These are phyloP conservation scores for Aphis craccivora DNA, from an alignment of 1,140 invertebrate genomes.

Conservation along the genomic window DNA sequence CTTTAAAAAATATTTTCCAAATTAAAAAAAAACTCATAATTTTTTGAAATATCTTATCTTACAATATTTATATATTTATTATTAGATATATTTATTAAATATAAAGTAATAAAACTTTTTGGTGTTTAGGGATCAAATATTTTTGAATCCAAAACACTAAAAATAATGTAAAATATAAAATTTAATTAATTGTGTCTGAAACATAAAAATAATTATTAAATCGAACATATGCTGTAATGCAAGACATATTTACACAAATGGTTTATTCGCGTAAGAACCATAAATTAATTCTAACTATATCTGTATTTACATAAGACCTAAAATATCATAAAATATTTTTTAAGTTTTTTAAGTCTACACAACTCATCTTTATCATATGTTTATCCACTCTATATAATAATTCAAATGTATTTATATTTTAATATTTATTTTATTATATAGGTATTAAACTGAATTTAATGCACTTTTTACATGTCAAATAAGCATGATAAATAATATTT, in stretches of 20 bases:
- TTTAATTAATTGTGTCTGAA: neutral
- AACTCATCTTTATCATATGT: neutral
- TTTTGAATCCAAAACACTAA: neutral
- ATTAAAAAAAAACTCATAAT: no score
- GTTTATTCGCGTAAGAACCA: neutral
- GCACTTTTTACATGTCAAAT: neutral
- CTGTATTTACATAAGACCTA: neutral
- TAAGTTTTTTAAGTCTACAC: neutral
- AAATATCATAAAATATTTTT: neutral
- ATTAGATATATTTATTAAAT: no score
- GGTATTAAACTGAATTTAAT: neutral
- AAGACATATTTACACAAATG: neutral
- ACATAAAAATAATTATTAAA: neutral
- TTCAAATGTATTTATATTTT: neutral
- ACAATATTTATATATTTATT: neutral
- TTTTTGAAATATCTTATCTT: neutral
- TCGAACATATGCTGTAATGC: neutral
- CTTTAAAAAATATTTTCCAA: no score
- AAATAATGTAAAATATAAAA: neutral
- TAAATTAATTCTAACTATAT: neutral
- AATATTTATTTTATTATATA: neutral
- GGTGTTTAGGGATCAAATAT: neutral
- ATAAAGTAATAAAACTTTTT: neutral
- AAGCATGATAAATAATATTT: neutral
- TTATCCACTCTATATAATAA: no score